Percentiles rank a stretch among this genome's conserved stretches.
These are phyloP conservation scores for Luidia sarsii DNA, from an alignment of 53 echinoderm and acorn worm genomes.

Conservation along the genomic window DNA sequence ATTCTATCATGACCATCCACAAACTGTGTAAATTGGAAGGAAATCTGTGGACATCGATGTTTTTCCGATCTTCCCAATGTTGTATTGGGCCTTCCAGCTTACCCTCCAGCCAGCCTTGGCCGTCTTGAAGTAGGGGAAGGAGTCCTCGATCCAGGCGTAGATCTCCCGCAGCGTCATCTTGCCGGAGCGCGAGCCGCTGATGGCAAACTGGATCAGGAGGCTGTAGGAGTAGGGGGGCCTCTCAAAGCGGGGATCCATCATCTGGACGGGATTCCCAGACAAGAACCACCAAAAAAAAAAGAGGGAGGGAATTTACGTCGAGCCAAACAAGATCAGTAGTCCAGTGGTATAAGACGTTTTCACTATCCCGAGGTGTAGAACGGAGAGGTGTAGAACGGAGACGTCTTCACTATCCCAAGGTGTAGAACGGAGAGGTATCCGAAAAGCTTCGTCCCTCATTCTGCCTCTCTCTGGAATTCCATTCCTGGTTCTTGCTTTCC, in stretches of 20 bases:
- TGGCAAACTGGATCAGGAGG: slow-evolving; percentile 92
- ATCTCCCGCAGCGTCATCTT: slow-evolving; percentile 90
- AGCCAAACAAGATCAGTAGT: background rate
- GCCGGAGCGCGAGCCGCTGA: slow-evolving; percentile 70
- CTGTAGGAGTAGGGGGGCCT: slow-evolving; percentile 95
- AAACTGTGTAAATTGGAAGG: too few relatives aligned
- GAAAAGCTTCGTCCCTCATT: too few relatives aligned
- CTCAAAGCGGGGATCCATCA: slow-evolving; percentile 63
- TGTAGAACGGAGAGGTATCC: too few relatives aligned
- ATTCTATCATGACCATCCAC: too few relatives aligned
- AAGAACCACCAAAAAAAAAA: background rate
- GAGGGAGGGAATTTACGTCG: background rate
- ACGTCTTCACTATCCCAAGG: too few relatives aligned
- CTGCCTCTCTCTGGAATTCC: too few relatives aligned
- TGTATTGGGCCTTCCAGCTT: too few relatives aligned
- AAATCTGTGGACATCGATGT: too few relatives aligned
- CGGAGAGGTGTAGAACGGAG: too few relatives aligned
- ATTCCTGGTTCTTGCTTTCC: too few relatives aligned
- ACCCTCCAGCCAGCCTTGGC: slow-evolving; percentile 96
- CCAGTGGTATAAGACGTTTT: background rate
- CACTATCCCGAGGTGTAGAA: background rate
- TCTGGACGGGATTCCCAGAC: background rate
- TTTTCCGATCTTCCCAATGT: too few relatives aligned
- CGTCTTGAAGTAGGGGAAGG: slow-evolving; percentile 90
- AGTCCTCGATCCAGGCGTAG: slow-evolving; percentile 90